phyloP scores from a whole-genome alignment of 1,140 invertebrate species.

The Trinorchestia longiramus region DNA sequence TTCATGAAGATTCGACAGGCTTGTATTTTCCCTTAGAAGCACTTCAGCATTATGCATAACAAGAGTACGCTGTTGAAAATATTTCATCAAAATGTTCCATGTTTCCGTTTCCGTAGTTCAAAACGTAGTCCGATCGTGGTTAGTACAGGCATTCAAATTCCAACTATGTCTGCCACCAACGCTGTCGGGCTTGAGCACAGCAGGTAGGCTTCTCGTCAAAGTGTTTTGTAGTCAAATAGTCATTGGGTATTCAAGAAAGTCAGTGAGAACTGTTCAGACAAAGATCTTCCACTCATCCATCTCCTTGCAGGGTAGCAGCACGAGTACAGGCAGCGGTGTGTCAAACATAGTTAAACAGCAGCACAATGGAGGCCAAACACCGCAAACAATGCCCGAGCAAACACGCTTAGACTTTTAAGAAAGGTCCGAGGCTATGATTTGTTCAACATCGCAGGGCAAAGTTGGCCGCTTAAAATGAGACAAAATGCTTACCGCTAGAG shows the following conservation, averaged over 20 bases:
- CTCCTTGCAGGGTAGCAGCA: constrained; percentile 2
- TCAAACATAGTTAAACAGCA: constrained; percentile 23
- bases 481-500: constrained; percentile 35
- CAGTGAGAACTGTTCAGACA: neutral
- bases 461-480: neutral
- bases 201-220: neutral
- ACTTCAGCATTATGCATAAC: neutral
- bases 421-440: constrained; percentile 15
- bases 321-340: constrained; percentile 40
- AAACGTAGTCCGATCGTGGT: neutral
- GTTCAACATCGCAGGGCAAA: neutral
- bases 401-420: neutral
- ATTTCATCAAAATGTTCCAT: neutral
- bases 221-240: neutral
- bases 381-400: constrained; percentile 38
- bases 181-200: neutral
- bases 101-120: neutral
- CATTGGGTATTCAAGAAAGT: neutral
- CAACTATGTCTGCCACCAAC: neutral
- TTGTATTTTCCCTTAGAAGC: neutral
- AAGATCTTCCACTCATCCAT: constrained; percentile 2
- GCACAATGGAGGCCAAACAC: constrained; percentile 43
- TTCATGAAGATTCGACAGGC: neutral
- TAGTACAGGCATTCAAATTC: neutral
- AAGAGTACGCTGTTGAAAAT: neutral